Evolutionary conservation across 2,113 vertebrate genomes (phyloP), one percentile per base, ranked within the genome.

Genomic region (Eulemur rufifrons): DNA sequence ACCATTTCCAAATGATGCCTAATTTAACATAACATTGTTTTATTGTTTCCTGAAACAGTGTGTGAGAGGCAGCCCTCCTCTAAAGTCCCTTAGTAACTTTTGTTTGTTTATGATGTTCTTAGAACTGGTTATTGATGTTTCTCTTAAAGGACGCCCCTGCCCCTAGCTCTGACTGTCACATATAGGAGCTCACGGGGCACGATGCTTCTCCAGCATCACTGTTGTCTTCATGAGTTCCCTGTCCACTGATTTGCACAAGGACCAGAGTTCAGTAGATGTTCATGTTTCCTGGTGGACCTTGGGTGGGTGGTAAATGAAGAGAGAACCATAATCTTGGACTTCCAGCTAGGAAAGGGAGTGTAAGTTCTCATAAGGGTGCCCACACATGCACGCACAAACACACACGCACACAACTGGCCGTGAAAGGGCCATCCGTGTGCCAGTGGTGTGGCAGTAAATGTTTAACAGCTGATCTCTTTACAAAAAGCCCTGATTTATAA

Each of bases 141-240:
- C 29, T 92, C 59, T 18, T 32, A 11, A 14, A n/a, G 47, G 23
- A 56, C 21, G 12, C 39, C 39, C 18, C 34, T 2, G 3, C 39
- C 50, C 17, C 13, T 37, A 18, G 23, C 29, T 54, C 77, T 25
- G 69, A 52, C 69, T 17, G 42, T 20, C 2, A 76, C 54, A 20
- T 9, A 6, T 0, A 32, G 64, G 13, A 8, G 8, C 17, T 73
- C 17, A 10, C 6, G 2, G 29, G 50, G 14, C 29, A 47, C 21
- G 14, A 0, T 0, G 7, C 18, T 61, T 78, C 37, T 77, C 18
- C 23, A 3, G 42, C 23, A 27, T 27, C 10, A 2, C 5, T 32
- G 20, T 83, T 39, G 14, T 61, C 45, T 56, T 34, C 6, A 0
- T 10, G 47, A 32, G 15, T 68, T 89, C 32, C 45, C 27, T 45